Base-by-base conservation (phyloP, 2,113 vertebrate species). In the Tachysurus fulvidraco region DNA sequence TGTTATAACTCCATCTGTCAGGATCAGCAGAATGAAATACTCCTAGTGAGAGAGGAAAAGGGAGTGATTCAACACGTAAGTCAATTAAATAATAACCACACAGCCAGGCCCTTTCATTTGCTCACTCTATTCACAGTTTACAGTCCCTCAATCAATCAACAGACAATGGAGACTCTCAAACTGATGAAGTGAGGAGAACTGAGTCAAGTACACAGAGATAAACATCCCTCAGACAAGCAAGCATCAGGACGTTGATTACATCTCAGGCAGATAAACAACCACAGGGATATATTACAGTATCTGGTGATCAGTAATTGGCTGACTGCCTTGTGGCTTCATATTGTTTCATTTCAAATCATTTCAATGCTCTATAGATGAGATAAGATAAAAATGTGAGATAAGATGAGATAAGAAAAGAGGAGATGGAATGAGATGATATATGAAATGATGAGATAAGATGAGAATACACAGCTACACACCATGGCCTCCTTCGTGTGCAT, bases 1-100 rank as follows among this genome's bases (percentile, higher is more conserved):
- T 11, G 97, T 99, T 95, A 99, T 99, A 89, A 99, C 98, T 0
- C 98, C 98, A 0, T 99, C 98, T 0, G 98, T 99, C 93, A 99
- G 96, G 91, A 99, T 99, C 89, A 99, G 95, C 89, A 99, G 90
- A 94, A 99, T 99, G 93, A 99, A 99, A 90, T 99, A 99, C 95
- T 99, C 98, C 98, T 99, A 95, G 94, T 93, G 79, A 80, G 76
- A 54, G 69, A 74, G 10, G 44, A n/a, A 30, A 59, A 50, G 10
- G 8, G 11, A 28, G 28, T n/a, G 23, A 80, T 87, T 89, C 87
- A 88, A 52, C 23, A 81, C 78, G 59, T n/a, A 78, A 28, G 23
- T 4, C 36, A 50, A 76, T 50, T 13, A 76, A 76, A 46, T 21
- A 19, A 2, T 41, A 0, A 73, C 19, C 19, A 73, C 59, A 30